Percentiles rank a stretch among this genome's conserved stretches.
Conservation (phyloP, 23 tunicate species). For the Oikopleura vanhoeffeni region DNA sequence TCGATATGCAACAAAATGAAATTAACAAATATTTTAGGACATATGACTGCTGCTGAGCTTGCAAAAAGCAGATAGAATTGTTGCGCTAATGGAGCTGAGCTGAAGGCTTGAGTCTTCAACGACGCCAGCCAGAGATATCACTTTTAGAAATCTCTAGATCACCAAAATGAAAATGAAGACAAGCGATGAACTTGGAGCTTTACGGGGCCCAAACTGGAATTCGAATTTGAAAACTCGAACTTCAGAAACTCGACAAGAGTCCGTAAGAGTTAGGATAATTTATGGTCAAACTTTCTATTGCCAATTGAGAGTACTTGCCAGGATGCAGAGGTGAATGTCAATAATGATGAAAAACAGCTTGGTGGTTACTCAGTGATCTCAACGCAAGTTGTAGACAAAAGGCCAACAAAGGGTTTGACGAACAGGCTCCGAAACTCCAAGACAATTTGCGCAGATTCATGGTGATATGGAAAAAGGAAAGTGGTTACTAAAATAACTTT, state of each 20-base stretch:
- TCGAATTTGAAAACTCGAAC: conserved; percentile 37
- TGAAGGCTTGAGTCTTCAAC: conserved; percentile 23
- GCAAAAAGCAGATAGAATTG: background rate
- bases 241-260: conserved; percentile 76
- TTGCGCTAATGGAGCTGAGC: background rate
- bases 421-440: conserved; percentile 50
- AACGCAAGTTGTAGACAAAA: conserved; percentile 29
- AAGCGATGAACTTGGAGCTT: conserved; percentile 48
- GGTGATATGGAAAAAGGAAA: conserved; percentile 54
- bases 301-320: conserved; percentile 61
- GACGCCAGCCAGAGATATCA: conserved; percentile 27
- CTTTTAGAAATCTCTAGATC: conserved; percentile 56
- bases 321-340: conserved; percentile 66
- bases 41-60: background rate
- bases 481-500: no score
- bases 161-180: no score
- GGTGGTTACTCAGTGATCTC: conserved; percentile 39
- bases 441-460: conserved; percentile 54
- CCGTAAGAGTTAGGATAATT: conserved; percentile 90
- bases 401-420: conserved; percentile 24
- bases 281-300: no score
- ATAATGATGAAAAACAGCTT: conserved; percentile 62
- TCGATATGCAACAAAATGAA: no score
- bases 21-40: no score
- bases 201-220: conserved; percentile 82